Conservation (phyloP, 2,797 vertebrate genomes). For the Sebastes taczanowskii region DNA sequence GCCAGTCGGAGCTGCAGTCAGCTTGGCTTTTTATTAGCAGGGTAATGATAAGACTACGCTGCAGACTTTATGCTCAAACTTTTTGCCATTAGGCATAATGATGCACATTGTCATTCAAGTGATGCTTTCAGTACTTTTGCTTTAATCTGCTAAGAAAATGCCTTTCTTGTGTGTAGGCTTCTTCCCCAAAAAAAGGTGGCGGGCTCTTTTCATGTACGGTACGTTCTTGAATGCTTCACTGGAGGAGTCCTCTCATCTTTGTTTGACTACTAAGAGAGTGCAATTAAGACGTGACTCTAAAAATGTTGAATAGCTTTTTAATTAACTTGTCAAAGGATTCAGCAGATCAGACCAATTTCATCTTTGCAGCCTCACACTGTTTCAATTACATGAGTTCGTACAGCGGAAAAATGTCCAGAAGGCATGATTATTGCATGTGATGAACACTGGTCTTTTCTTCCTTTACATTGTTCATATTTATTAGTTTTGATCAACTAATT, state of each 20-base stretch:
- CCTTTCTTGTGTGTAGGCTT: conserved; percentile 2
- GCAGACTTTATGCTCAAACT: conserved; percentile 48
- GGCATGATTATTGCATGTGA: not conserved
- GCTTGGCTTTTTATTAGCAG: conserved; percentile 49
- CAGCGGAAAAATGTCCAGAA: not conserved
- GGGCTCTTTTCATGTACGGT: not conserved
- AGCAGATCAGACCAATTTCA: conserved; percentile 12
- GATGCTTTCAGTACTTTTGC: conserved; percentile 22
- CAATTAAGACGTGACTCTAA: conserved; percentile 33
- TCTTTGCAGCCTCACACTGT: not conserved
- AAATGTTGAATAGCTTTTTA: conserved; percentile 30
- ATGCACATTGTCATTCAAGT: conserved; percentile 37
- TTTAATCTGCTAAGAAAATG: conserved; percentile 42
- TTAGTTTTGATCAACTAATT: not conserved
- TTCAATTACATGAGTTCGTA: not conserved
- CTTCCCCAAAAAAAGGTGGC: not conserved
- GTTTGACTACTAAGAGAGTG: conserved; percentile 6
- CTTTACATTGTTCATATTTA: not conserved
- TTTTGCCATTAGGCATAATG: conserved; percentile 58
- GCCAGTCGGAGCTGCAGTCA: conserved; percentile 29
- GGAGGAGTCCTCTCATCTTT: conserved; percentile 1
- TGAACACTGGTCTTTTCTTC: not conserved
- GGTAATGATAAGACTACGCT: conserved; percentile 51
- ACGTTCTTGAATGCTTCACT: conserved; percentile 5
- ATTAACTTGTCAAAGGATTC: conserved; percentile 27